A percentile compares a stretch with the other conserved stretches of the same genome.
These are phyloP conservation scores for Alcedo atthis DNA, from an alignment of 2,797 vertebrate species.

Conservation along the genomic window DNA sequence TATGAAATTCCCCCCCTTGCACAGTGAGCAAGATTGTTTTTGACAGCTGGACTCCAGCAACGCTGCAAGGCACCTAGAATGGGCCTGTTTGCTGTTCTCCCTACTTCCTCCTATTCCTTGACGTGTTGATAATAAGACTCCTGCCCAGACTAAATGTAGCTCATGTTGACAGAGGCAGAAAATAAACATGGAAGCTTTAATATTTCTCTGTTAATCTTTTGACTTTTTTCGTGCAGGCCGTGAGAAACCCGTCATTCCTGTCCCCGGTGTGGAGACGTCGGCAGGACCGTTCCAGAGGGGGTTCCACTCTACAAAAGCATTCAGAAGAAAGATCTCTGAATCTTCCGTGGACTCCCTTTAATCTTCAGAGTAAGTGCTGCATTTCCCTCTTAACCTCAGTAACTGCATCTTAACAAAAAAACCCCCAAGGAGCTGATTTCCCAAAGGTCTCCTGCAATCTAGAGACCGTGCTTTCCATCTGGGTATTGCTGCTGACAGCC, in stretches of 20 bases:
- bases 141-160: not conserved
- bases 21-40: conserved; percentile 42
- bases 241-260: conserved; percentile 14
- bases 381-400: conserved; percentile 7
- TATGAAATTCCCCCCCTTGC: conserved; percentile 41
- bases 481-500: conserved; percentile 52
- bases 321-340: not conserved
- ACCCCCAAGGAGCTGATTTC: not conserved
- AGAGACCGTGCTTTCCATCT: conserved; percentile 45
- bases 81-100: conserved; percentile 18
- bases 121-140: conserved; percentile 36
- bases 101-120: conserved; percentile 5
- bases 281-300: not conserved
- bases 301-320: not conserved
- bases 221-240: conserved; percentile 26
- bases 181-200: conserved; percentile 39
- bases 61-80: conserved; percentile 32
- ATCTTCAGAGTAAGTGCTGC: not conserved
- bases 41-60: conserved; percentile 46
- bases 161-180: conserved; percentile 15
- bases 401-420: not conserved
- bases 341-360: not conserved
- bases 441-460: conserved; percentile 50
- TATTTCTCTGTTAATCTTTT: conserved; percentile 13
- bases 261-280: conserved; percentile 8